Percentiles rank a stretch among this genome's conserved stretches.
Conservation (phyloP, 1,140 invertebrate genomes). For the Campoletis sonorensis region DNA sequence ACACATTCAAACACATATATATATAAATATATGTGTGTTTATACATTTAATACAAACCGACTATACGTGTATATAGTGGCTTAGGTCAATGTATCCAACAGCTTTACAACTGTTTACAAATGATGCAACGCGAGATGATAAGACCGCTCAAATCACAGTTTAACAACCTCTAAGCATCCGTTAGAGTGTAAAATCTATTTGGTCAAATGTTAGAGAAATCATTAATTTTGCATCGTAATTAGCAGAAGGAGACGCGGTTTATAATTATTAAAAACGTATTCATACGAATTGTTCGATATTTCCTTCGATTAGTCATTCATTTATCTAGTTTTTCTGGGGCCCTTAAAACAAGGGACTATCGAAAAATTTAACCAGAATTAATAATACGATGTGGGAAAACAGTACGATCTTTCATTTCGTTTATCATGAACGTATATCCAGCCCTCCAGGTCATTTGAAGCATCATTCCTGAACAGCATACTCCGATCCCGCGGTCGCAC, state of each 20-base stretch:
- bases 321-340: no score
- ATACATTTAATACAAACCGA: neutral
- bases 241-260: no score
- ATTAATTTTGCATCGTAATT: no score
- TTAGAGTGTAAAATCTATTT: no score
- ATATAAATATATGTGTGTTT: neutral
- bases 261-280: no score
- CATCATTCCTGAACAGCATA: neutral
- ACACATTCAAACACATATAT: neutral
- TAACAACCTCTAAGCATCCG: neutral
- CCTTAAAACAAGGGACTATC: neutral
- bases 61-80: neutral
- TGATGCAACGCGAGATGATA: neutral
- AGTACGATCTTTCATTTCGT: neutral
- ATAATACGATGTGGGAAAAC: neutral
- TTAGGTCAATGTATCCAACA: neutral
- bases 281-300: no score
- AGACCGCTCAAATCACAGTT: neutral
- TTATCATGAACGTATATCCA: neutral
- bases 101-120: conserved; percentile 1
- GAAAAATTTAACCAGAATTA: no score
- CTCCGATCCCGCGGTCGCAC: neutral
- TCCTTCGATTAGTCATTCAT: no score
- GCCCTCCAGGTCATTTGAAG: neutral
- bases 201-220: no score